Evolutionary conservation across 2,888 invertebrate genomes (phyloP), one percentile per base, ranked within the genome.

Genomic region (Kryphioiulus occultus): DNA sequence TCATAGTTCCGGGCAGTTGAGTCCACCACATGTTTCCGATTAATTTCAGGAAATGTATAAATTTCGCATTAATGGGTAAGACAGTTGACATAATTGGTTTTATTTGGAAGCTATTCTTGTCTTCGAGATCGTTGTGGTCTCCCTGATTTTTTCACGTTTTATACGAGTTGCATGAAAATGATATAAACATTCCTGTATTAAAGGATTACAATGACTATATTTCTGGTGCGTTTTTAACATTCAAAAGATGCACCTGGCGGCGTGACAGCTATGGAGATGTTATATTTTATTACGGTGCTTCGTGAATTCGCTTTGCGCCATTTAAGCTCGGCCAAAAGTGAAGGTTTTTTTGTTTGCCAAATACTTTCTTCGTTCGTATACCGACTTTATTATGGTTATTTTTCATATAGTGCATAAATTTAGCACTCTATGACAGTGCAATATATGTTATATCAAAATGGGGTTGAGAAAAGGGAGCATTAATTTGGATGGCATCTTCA

Each of bases 271-370:
- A 68, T 68, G 59, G 59, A 68, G 59, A 68, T 68, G 59, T 68
- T 68, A 68, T 68, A 22, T 68, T 68, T 68, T 68, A 68, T 68
- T 68, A 68, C 22, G 59, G 22, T 68, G 59, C 59, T 68, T n/a
- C 59, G 19, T 68, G 59, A 68, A 84, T 84, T 84, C 84, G 84
- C 39, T 84, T 84, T 84, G 84, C 84, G 84, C 84, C 84, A 84
- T 84, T 84, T 84, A 84, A 84, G 84, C n/a, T 84, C 17, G 84
- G 26, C 17, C 19, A 83, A 83, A 82, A 83, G 35, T 83, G 22
- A 83, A 83, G 83, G 0, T 53, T 10, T 53, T 83, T 83, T 83
- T 83, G 83, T 83, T 83, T 26, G 84, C 39, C 35, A 84, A 84
- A 84, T 39, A 39, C 84, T 39, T 84, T 84, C 84, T 84, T 84